Percentiles rank a stretch among this genome's conserved stretches.
phyloP scores from a whole-genome alignment of 37 sponge, comb jelly and placozoan genomes.

The Diacarnus erythraeanus region DNA sequence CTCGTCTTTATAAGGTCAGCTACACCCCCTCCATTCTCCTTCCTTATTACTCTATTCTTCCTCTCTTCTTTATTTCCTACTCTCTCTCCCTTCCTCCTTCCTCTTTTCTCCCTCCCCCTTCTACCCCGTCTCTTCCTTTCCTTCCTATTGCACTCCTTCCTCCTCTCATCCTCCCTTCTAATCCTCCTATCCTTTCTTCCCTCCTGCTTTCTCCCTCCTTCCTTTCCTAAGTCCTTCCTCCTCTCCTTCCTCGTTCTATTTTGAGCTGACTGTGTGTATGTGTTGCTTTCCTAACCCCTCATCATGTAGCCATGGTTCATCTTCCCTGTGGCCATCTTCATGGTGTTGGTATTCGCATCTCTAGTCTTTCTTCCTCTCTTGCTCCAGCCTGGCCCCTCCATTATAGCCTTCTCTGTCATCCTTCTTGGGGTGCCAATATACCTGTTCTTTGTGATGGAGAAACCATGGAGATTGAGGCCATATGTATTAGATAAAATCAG shows the following conservation, averaged over 20 bases:
- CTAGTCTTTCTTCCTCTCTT: constrained; percentile 56
- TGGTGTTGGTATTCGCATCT: constrained; percentile 37
- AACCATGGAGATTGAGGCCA: constrained; percentile 54
- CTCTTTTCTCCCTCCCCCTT: constrained; percentile 55
- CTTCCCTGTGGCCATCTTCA: constrained; percentile 49
- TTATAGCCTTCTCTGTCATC: constrained; percentile 42
- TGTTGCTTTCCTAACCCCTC: too few relatives aligned
- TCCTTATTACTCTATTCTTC: constrained; percentile 20
- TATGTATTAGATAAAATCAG: constrained; percentile 32
- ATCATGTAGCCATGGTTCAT: constrained; percentile 13
- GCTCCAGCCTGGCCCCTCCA: constrained; percentile 17
- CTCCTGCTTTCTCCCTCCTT: too few relatives aligned
- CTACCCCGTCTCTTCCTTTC: constrained; percentile 15
- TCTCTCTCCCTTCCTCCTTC: constrained; percentile 12
- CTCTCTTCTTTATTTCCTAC: too few relatives aligned
- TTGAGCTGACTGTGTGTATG: too few relatives aligned
- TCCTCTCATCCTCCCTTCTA: too few relatives aligned
- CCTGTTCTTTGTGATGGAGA: constrained; percentile 68
- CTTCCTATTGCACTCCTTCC: constrained; percentile 28
- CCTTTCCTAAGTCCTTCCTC: too few relatives aligned
- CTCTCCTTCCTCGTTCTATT: too few relatives aligned
- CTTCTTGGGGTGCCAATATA: constrained; percentile 68
- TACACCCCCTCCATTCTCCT: neutral
- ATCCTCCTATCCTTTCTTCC: too few relatives aligned
- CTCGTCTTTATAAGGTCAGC: constrained; percentile 55